Conservation (phyloP, 2,113 vertebrate species). For the Hyaena hyaena region DNA sequence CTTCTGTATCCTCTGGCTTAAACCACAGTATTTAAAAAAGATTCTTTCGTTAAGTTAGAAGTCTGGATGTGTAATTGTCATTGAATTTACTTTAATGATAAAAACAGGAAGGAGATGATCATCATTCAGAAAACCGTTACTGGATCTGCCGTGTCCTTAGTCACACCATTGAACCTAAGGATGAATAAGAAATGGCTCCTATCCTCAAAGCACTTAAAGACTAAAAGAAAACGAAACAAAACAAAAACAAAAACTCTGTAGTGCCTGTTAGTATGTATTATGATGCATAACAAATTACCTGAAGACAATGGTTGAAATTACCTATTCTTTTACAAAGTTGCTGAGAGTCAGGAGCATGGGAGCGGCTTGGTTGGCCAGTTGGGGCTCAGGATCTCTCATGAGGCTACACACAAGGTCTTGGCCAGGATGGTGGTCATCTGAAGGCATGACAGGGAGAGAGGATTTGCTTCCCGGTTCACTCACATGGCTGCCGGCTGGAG, state of each 20-base stretch:
- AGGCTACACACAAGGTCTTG: not conserved
- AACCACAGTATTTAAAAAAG: slow-evolving; percentile 66
- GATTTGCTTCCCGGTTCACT: not conserved
- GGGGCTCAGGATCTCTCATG: not conserved
- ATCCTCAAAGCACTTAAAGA: not conserved
- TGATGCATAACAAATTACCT: not conserved
- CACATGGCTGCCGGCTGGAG: fast-evolving
- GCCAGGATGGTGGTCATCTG: not conserved
- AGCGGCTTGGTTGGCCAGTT: not conserved
- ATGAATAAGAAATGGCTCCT: not conserved
- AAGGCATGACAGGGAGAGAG: not conserved
- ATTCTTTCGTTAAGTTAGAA: slow-evolving; percentile 72
- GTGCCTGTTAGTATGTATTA: not conserved
- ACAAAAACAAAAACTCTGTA: not conserved
- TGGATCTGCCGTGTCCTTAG: slow-evolving; percentile 16
- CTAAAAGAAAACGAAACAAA: not conserved
- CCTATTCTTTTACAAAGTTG: not conserved
- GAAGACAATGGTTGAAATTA: not conserved
- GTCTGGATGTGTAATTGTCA: slow-evolving; percentile 70
- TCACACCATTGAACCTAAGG: not conserved
- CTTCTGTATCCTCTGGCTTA: slow-evolving; percentile 65
- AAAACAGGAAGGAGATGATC: slow-evolving; percentile 67
- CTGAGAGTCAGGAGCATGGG: not conserved
- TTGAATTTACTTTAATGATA: slow-evolving; percentile 77
- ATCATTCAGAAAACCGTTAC: slow-evolving; percentile 74